Evolutionary conservation across 2,797 vertebrate genomes (phyloP).

Genomic region (Peromyscus aztecus): DNA sequence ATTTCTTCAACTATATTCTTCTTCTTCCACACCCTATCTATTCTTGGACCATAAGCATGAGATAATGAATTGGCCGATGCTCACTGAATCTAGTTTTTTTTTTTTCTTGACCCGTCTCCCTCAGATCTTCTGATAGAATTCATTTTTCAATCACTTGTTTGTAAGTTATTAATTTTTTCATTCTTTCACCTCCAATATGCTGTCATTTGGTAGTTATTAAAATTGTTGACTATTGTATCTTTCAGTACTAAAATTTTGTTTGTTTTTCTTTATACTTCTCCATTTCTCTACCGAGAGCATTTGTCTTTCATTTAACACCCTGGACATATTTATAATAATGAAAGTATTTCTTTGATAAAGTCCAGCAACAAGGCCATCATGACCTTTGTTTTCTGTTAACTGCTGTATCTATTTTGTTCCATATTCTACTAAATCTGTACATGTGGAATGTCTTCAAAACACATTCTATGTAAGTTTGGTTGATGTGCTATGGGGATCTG

Average conservation of each 20-base stretch:
- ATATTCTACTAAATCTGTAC: background rate
- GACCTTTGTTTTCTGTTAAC: background rate
- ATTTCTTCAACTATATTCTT: background rate
- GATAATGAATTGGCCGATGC: background rate
- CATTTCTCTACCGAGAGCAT: background rate
- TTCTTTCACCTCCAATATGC: background rate
- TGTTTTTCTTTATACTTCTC: background rate
- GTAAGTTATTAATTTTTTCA: background rate
- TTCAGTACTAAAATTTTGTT: background rate
- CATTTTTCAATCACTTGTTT: background rate
- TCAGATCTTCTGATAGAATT: background rate
- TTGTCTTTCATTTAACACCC: background rate
- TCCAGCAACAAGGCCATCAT: background rate
- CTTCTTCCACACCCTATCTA: background rate
- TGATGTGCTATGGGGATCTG: background rate
- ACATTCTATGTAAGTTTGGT: background rate
- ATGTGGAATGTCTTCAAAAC: conserved; percentile 28
- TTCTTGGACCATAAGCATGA: background rate
- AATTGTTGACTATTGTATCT: background rate
- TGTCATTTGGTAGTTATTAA: background rate
- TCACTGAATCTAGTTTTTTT: background rate
- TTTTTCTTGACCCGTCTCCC: background rate
- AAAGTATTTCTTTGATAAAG: conserved; percentile 11
- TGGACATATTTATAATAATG: background rate
- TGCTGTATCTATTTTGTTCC: background rate